Conservation (phyloP, 2,888 invertebrate species). For the Noctua janthe region DNA sequence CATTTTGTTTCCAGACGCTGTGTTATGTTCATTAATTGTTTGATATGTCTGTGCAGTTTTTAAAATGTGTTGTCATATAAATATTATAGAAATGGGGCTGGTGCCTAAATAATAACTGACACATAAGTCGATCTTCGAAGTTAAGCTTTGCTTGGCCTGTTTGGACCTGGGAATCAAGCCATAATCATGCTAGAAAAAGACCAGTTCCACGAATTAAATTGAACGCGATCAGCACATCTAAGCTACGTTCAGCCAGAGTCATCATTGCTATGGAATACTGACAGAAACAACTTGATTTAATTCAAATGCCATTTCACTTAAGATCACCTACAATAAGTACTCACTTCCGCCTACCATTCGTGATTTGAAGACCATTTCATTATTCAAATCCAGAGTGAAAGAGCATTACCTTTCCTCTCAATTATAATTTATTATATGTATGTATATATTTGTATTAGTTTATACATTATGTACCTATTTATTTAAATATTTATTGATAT, state of each 20-base stretch:
- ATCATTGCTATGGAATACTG: neutral
- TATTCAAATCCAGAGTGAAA: too few species aligned
- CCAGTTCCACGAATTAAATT: neutral
- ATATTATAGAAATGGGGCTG: neutral
- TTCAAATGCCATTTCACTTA: neutral
- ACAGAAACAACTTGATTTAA: neutral
- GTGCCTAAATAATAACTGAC: neutral
- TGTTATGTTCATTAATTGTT: neutral
- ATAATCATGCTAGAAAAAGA: neutral
- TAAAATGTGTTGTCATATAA: neutral
- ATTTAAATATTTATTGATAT: too few species aligned
- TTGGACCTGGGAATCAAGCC: neutral
- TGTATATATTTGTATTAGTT: too few species aligned
- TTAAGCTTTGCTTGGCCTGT: neutral
- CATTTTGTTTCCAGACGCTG: slow-evolving; percentile 12
- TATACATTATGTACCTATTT: too few species aligned
- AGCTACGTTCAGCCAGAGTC: neutral
- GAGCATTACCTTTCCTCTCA: too few species aligned
- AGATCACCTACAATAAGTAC: too few species aligned
- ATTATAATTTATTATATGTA: too few species aligned
- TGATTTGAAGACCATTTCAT: too few species aligned
- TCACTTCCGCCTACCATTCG: too few species aligned
- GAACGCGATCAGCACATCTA: neutral
- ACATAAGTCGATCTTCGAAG: neutral
- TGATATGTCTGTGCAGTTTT: neutral